Percentiles rank a stretch among this genome's conserved stretches.
Conservation (phyloP, 2,113 vertebrate species). For the Lepus timidus region DNA sequence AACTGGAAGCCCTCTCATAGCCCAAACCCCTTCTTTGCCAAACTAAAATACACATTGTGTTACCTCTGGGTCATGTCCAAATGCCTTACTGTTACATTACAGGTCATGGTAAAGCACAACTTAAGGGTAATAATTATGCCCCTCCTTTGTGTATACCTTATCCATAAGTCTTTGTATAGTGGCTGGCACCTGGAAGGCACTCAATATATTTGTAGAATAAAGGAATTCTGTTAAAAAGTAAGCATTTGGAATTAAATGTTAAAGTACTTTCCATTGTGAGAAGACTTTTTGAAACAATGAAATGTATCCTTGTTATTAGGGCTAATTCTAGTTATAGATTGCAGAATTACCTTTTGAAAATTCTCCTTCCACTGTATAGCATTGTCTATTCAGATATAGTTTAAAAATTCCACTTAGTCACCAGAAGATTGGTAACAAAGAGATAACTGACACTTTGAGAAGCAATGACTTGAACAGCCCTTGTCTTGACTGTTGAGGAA, state of each 20-base stretch:
- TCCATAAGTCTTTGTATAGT: not conserved
- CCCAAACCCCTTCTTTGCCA: not conserved
- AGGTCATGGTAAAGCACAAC: not conserved
- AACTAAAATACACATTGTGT: constrained; percentile 30
- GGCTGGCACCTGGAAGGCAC: constrained; percentile 38
- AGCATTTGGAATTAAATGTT: constrained; percentile 48
- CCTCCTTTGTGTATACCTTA: not conserved
- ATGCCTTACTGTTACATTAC: not conserved
- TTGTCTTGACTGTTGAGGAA: no score
- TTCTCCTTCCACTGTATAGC: not conserved
- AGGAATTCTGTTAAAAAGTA: constrained; percentile 33
- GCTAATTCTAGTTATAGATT: not conserved
- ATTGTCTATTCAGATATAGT: not conserved
- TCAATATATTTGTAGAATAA: constrained; percentile 31
- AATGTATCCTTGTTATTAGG: constrained; percentile 21
- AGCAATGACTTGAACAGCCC: no score
- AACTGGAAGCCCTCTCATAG: constrained; percentile 51
- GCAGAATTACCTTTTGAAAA: constrained; percentile 40
- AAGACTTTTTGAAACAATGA: constrained; percentile 55
- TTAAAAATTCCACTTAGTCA: constrained; percentile 51
- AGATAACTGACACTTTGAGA: no score
- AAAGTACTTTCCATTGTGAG: constrained; percentile 39
- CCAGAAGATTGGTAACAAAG: not conserved
- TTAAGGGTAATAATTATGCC: not conserved
- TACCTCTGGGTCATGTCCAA: constrained; percentile 34